Evolutionary conservation across 2,888 invertebrate species (phyloP).

Genomic region (Eucera pruinosa): DNA sequence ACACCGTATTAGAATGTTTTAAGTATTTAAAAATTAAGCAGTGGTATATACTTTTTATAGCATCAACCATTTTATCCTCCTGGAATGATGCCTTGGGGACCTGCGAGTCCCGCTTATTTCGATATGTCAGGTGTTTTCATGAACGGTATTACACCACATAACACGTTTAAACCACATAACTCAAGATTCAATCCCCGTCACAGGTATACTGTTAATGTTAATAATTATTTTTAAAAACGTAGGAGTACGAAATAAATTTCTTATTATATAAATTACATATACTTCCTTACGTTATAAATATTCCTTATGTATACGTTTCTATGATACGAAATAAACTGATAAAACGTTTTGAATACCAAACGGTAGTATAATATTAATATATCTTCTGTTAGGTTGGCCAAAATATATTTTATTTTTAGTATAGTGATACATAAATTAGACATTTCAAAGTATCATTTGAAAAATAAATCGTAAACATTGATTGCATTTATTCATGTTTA

Average conservation of each 20-base stretch:
- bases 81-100: constrained; percentile 87
- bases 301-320: no score
- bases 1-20: neutral
- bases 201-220: constrained; percentile 74
- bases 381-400: no score
- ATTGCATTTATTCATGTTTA: no score
- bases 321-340: no score
- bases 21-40: constrained; percentile 1
- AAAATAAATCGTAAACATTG: no score
- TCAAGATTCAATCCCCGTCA: constrained; percentile 84
- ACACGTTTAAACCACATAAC: constrained; percentile 87
- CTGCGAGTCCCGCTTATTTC: constrained; percentile 86
- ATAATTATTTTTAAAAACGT: constrained; percentile 10
- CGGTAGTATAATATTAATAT: no score
- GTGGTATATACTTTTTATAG: constrained; percentile 78
- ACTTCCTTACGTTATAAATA: neutral
- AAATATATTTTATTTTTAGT: no score
- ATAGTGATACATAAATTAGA: no score
- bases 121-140: constrained; percentile 90
- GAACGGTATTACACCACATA: constrained; percentile 90
- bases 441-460: no score
- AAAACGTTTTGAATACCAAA: no score
- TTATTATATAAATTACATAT: neutral
- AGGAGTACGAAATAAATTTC: neutral
- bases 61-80: constrained; percentile 88